A percentile compares a stretch with the other conserved stretches of the same genome.
phyloP scores from a whole-genome alignment of 1,140 invertebrate genomes.

The Drosophila miranda region DNA sequence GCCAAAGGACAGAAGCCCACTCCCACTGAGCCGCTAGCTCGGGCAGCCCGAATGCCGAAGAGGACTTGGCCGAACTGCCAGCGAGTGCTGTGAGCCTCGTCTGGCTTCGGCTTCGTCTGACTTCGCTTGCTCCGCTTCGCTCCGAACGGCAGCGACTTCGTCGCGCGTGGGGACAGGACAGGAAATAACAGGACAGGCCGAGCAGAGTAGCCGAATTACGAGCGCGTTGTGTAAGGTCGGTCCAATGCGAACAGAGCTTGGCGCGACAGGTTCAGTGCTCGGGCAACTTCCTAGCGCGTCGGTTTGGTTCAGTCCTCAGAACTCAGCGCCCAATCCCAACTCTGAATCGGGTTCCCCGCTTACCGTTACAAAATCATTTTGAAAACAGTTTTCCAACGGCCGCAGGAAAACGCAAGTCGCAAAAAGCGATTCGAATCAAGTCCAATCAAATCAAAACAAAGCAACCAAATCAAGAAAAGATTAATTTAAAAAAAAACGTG shows the following conservation, averaged over 20 bases:
- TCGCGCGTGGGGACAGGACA: slow-evolving; percentile 3
- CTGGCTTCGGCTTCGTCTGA: slow-evolving; percentile 2
- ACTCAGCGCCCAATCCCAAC: slow-evolving; percentile 7
- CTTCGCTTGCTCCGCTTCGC: background rate
- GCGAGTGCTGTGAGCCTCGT: background rate
- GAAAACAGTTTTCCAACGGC: no score
- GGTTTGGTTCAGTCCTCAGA: slow-evolving; percentile 52
- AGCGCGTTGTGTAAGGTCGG: slow-evolving; percentile 63
- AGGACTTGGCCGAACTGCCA: no score
- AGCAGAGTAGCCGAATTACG: slow-evolving; percentile 40
- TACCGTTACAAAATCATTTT: background rate
- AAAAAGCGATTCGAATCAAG: no score
- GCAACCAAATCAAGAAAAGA: no score
- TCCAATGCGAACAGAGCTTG: slow-evolving; percentile 67
- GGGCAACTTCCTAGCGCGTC: slow-evolving; percentile 78
- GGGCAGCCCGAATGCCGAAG: background rate
- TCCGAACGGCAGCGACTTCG: slow-evolving; percentile 1
- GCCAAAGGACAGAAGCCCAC: slow-evolving; percentile 10
- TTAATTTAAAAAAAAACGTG: no score
- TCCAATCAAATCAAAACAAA: no score
- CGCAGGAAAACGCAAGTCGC: no score
- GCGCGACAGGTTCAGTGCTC: slow-evolving; percentile 70
- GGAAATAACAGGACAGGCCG: slow-evolving; percentile 18
- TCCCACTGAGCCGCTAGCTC: background rate
- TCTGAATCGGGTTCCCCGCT: slow-evolving; percentile 2